Conservation (phyloP, 2,113 vertebrate species). For the Barbus barbus region DNA sequence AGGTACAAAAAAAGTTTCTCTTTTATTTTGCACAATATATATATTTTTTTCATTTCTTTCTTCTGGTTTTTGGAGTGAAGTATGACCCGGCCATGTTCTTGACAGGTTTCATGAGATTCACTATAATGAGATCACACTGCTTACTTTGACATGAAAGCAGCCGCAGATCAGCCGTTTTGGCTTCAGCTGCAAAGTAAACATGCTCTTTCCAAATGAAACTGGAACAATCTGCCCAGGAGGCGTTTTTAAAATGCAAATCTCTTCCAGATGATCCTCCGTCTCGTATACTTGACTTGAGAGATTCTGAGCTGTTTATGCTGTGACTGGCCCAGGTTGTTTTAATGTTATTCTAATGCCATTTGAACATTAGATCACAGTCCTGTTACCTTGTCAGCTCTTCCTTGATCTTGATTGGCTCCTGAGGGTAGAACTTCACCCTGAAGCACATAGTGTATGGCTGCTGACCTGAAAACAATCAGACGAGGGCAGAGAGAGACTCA, state of each 20-base stretch:
- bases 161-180: not conserved
- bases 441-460: conserved; percentile 99
- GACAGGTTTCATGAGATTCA: not conserved
- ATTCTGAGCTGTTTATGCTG: not conserved
- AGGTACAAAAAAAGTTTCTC: too few relatives aligned
- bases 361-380: not conserved
- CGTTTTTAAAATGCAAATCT: conserved; percentile 22
- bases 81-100: not conserved
- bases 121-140: conserved; percentile 3
- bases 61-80: not conserved
- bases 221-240: conserved; percentile 12
- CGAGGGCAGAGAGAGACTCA: conserved; percentile 37
- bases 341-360: not conserved
- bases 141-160: conserved; percentile 13
- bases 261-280: not conserved
- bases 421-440: conserved; percentile 99
- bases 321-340: conserved; percentile 1
- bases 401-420: conserved; percentile 98
- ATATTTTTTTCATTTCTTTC: not conserved
- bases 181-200: conserved; percentile 3
- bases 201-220: conserved; percentile 25
- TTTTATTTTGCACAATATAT: too few relatives aligned
- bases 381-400: conserved; percentile 97
- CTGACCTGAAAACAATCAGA: conserved; percentile 78
- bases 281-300: not conserved